Evolutionary conservation across 2,888 invertebrate genomes (phyloP).

Genomic region (Synanthedon myopaeformis): DNA sequence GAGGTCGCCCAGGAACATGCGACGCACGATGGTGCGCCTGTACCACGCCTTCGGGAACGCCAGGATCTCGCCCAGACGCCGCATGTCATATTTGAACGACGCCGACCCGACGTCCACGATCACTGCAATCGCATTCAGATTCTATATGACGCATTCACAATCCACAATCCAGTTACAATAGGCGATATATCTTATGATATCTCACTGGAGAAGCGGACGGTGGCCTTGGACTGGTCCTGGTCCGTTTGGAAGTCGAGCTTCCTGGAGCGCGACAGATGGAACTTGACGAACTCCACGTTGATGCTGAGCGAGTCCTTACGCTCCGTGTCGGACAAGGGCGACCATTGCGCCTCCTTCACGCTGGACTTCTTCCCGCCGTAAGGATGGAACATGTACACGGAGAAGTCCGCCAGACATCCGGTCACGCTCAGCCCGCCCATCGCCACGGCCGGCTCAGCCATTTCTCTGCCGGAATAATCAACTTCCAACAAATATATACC

Average conservation of each 20-base stretch:
- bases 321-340: constrained; percentile 87
- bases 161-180: no score
- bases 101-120: constrained; percentile 96
- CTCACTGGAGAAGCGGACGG: constrained; percentile 91
- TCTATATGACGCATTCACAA: no score
- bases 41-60: constrained; percentile 99
- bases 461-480: constrained; percentile 46
- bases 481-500: no score
- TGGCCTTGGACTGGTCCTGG: constrained; percentile 82
- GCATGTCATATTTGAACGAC: constrained; percentile 98
- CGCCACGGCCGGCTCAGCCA: constrained; percentile 73
- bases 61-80: constrained; percentile 94
- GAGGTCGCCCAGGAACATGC: constrained; percentile 94
- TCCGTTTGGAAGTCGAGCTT: constrained; percentile 85
- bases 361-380: constrained; percentile 93
- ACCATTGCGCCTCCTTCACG: constrained; percentile 84
- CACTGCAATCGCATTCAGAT: constrained; percentile 59
- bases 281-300: constrained; percentile 97
- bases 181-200: no score
- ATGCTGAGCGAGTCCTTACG: constrained; percentile 95
- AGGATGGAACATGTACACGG: constrained; percentile 98
- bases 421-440: constrained; percentile 93
- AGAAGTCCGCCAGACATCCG: constrained; percentile 96
- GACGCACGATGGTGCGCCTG: constrained; percentile 89
- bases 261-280: constrained; percentile 91